Percentiles rank a stretch among this genome's conserved stretches.
Conservation (phyloP, 2,797 vertebrate species). For the Etheostoma nigrum region DNA sequence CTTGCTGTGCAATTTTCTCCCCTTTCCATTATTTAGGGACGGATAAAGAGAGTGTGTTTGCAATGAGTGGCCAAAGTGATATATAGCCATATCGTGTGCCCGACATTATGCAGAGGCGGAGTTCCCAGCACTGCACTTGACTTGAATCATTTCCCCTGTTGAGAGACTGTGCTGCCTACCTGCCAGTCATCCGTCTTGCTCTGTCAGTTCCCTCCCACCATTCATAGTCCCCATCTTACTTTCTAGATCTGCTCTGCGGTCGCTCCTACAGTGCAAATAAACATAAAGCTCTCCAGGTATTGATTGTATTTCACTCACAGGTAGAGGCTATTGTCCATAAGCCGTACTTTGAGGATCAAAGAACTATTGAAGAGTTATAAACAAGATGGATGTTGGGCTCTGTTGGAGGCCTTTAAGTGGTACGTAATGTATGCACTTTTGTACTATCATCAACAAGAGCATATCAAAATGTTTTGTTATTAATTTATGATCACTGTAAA, state of each 20-base stretch:
- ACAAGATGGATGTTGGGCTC: constrained; percentile 44
- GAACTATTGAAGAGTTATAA: constrained; percentile 56
- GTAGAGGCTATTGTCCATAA: constrained; percentile 54
- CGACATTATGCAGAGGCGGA: constrained; percentile 31
- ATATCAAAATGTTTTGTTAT: constrained; percentile 12
- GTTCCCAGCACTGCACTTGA: constrained; percentile 54
- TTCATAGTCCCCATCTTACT: constrained; percentile 31
- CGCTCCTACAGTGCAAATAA: constrained; percentile 36
- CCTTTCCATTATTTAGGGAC: constrained; percentile 7
- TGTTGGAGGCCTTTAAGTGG: constrained; percentile 40
- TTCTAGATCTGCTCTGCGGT: constrained; percentile 24
- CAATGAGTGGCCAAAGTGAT: constrained; percentile 20
- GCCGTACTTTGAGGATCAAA: constrained; percentile 54
- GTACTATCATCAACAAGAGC: constrained; percentile 6
- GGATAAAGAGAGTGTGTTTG: constrained; percentile 30
- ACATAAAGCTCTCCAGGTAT: constrained; percentile 54
- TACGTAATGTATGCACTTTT: constrained; percentile 44
- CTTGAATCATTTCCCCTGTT: constrained; percentile 60
- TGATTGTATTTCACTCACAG: constrained; percentile 66
- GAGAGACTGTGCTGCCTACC: constrained; percentile 39
- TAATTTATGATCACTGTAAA: background rate
- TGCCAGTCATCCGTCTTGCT: constrained; percentile 72
- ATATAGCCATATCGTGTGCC: constrained; percentile 30
- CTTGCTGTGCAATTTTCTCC: background rate
- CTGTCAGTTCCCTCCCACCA: constrained; percentile 54